phyloP scores from a whole-genome alignment of 2,888 invertebrate genomes.

The Dilophus febrilis region DNA sequence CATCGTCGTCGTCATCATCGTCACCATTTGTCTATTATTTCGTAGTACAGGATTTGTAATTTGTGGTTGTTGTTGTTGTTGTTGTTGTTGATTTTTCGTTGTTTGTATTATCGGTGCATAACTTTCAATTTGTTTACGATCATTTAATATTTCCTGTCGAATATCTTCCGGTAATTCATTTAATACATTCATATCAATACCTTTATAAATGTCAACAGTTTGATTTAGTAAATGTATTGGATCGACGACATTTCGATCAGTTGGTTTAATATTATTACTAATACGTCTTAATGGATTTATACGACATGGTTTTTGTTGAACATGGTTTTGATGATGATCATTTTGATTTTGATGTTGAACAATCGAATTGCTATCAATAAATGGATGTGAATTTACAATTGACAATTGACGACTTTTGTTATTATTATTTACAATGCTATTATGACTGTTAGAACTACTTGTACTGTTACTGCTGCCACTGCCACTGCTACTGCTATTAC shows the following conservation, averaged over 20 bases:
- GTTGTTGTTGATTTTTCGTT: neutral
- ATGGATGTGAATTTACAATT: too few species aligned
- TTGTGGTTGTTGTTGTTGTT: neutral
- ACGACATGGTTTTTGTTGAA: too few species aligned
- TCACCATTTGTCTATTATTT: neutral
- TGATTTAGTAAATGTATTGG: too few species aligned
- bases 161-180: constrained; percentile 43
- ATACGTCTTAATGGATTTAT: too few species aligned
- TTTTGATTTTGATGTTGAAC: too few species aligned
- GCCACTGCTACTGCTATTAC: constrained; percentile 4
- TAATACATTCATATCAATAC: constrained; percentile 39
- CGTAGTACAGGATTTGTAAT: neutral
- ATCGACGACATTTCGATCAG: constrained; percentile 17
- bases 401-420: too few species aligned
- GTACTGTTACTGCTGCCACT: constrained; percentile 1
- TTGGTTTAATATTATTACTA: neutral
- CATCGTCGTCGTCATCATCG: neutral
- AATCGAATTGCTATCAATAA: too few species aligned
- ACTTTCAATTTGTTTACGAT: constrained; percentile 20
- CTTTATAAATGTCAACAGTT: constrained; percentile 7
- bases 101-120: neutral
- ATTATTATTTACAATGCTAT: too few species aligned
- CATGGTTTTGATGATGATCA: too few species aligned
- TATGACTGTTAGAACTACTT: too few species aligned
- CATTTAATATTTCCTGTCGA: constrained; percentile 37